Evolutionary conservation across 2,113 vertebrate genomes (phyloP), one percentile per base, ranked within the genome.

Genomic region (Sylvietta virens): DNA sequence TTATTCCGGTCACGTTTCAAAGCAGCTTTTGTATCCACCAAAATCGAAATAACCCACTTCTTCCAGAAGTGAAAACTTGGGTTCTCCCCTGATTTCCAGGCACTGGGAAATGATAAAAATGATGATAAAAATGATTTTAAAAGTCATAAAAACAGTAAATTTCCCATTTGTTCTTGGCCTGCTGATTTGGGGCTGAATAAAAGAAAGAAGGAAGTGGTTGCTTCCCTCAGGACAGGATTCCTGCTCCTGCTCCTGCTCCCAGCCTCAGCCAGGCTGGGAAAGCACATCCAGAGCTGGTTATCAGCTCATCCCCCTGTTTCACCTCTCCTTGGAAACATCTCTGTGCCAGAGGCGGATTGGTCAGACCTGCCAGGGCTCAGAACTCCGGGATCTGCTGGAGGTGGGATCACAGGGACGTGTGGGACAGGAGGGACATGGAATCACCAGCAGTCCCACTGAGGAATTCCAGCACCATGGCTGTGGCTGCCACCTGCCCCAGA

Each of bases 391-490:
- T 35, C 3, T n/a, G 70, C 78, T 42, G 84, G 44, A 47, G 30
- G 12, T 21, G 37, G 71, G 74, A 28, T 18, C 45, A 4, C 22
- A 8, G 15, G 33, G 9, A 62, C 7, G 90, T 3, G 48, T 2
- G 9, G n/a, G 40, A 47, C 4, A 26, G 61, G 23, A 69, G 56
- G 76, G 48, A 31, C 31, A 8, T 1, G 72, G 77, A 50, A 39
- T 4, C 7, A 0, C 35, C 83, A 26, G 5, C 24, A 16, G 5
- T 1, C 13, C 35, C 54, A 1, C 56, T 15, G 33, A 7, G 56
- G 16, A 10, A 7, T 3, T 6, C 1, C 31, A 17, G 3, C 13
- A 1, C 0, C 4, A 1, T 0, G 23, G 54, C 54, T 14, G 42
- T 0, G 61, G 28, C 40, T 45, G 35, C 62, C 13, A 2, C 48